These are phyloP conservation scores for Sphaerodactylus townsendi DNA, from an alignment of 2,113 vertebrate genomes.

Conservation along the genomic window DNA sequence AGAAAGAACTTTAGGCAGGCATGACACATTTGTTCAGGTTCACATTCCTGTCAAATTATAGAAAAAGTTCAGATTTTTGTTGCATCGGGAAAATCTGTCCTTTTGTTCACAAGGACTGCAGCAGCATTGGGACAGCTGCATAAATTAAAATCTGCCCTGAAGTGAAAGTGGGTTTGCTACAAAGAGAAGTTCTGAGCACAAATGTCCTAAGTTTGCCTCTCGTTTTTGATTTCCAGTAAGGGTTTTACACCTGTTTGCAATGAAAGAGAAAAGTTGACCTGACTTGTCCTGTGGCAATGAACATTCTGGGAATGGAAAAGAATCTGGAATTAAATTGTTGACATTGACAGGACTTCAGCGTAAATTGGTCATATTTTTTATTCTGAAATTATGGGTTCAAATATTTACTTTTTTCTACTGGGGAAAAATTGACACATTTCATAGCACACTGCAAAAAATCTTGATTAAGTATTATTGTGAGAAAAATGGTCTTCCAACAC, in stretches of 20 bases:
- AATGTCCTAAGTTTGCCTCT: constrained; percentile 4
- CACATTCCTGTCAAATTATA: no score
- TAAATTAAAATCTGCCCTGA: no score
- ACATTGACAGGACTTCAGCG: not conserved
- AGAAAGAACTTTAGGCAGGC: no score
- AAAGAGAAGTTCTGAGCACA: no score
- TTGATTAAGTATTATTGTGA: not conserved
- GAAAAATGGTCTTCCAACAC: not conserved
- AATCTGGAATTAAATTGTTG: not conserved
- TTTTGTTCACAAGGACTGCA: no score
- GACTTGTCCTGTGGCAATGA: not conserved
- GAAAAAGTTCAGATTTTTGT: no score
- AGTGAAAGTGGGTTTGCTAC: no score
- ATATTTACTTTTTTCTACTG: not conserved
- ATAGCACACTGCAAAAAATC: not conserved
- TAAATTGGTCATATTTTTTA: not conserved
- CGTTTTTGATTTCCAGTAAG: constrained; percentile 5
- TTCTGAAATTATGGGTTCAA: not conserved
- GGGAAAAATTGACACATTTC: not conserved
- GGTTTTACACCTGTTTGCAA: not conserved
- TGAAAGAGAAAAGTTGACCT: not conserved
- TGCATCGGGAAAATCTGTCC: no score
- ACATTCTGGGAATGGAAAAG: not conserved
- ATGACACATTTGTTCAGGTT: no score
- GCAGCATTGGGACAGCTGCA: no score